Conservation (phyloP, 2,888 invertebrate genomes). For the Cantharis flavilabris region DNA sequence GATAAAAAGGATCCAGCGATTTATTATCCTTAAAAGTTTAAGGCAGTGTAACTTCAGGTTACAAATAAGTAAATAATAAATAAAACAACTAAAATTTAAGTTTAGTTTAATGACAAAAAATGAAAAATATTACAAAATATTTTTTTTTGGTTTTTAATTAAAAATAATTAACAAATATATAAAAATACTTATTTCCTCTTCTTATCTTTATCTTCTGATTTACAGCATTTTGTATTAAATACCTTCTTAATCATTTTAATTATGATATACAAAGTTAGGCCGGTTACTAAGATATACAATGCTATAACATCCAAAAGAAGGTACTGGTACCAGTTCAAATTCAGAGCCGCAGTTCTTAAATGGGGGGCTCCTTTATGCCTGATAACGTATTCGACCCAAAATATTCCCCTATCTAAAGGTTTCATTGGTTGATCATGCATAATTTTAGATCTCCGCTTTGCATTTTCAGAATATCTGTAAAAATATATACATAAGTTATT, state of each 20-base stretch:
- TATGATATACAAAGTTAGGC: neutral
- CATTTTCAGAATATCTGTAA: slow-evolving; percentile 34
- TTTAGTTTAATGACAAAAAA: too few relatives aligned
- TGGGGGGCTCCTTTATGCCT: slow-evolving; percentile 40
- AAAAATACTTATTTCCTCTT: neutral
- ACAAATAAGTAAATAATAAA: too few relatives aligned
- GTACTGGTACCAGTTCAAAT: slow-evolving; percentile 37
- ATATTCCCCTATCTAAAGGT: slow-evolving; percentile 37
- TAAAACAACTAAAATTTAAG: too few relatives aligned
- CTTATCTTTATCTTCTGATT: neutral
- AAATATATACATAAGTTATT: too few relatives aligned
- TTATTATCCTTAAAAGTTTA: too few relatives aligned
- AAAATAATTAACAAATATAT: too few relatives aligned
- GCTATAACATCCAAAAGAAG: slow-evolving; percentile 29
- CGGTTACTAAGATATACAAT: slow-evolving; percentile 1
- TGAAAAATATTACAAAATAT: too few relatives aligned
- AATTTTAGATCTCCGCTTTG: slow-evolving; percentile 30
- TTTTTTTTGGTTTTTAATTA: too few relatives aligned
- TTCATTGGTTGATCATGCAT: slow-evolving; percentile 37
- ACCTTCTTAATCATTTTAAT: neutral
- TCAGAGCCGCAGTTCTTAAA: slow-evolving; percentile 29
- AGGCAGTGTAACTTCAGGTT: too few relatives aligned
- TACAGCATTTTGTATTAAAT: neutral
- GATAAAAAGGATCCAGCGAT: too few relatives aligned
- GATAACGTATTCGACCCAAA: slow-evolving; percentile 43